Conservation (phyloP, 2,888 invertebrate genomes). For the Hypselothyrea guttata region DNA sequence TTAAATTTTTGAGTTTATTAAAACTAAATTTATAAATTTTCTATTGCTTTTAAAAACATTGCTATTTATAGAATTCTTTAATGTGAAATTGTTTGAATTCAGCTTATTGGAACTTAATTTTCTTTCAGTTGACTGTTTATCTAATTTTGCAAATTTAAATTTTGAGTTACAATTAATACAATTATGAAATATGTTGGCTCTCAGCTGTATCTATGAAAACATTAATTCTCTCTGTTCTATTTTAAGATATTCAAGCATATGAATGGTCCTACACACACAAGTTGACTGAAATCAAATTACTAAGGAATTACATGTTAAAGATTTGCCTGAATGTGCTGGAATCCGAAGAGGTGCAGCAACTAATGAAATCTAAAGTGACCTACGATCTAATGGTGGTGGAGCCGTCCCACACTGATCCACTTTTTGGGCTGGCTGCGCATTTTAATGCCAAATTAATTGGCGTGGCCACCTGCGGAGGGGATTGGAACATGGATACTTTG, state of each 20-base stretch:
- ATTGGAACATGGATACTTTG: constrained; percentile 66
- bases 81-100: too few species aligned
- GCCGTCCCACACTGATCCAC: constrained; percentile 74
- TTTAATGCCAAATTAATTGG: constrained; percentile 76
- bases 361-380: constrained; percentile 69
- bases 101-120: too few species aligned
- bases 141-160: too few species aligned
- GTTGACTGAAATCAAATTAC: constrained; percentile 8
- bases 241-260: background rate
- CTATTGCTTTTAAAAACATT: too few species aligned
- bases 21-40: too few species aligned
- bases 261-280: background rate
- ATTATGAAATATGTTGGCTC: too few species aligned
- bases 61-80: too few species aligned
- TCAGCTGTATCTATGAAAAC: too few species aligned
- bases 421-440: constrained; percentile 71
- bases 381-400: constrained; percentile 80
- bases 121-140: too few species aligned
- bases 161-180: too few species aligned
- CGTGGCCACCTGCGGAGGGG: constrained; percentile 59
- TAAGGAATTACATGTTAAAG: constrained; percentile 26
- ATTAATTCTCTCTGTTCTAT: background rate
- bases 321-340: constrained; percentile 39
- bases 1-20: too few species aligned
- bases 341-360: constrained; percentile 44